Base-by-base conservation (phyloP, 1,140 invertebrate genomes). In the Drosophila repletoides region DNA sequence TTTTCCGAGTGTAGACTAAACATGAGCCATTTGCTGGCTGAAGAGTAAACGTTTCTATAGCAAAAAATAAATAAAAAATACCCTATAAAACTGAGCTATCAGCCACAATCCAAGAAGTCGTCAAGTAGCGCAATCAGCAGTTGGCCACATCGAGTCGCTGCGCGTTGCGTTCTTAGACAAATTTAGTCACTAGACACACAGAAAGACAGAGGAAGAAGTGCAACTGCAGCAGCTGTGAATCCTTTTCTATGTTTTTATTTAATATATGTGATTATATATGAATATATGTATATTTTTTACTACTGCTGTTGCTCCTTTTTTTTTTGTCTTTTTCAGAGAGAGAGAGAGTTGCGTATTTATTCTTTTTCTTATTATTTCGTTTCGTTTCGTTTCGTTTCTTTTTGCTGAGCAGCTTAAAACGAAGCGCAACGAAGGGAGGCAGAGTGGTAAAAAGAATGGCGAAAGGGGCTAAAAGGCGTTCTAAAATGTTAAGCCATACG, bases 401-500 rank as follows among this genome's bases (percentile, higher is more conserved):
- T 65, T 65, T 46, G 29, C 58, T 34, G 21, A 55, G 46, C 61
- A 69, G 56, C 45, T 70, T 52, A 67, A 76, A 69, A 66, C 21
- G 45, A 31, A n/a, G n/a, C 33, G 34, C 6, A 19, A 12, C 10
- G 22, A 53, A 53, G 21, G 22, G 19, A 24, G 14, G 10, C 40
- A n/a, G 12, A 22, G 24, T 33, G 7, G n/a, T n/a, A n/a, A n/a
- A n/a, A n/a, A 12, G 33, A n/a, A 40, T 41, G 51, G 38, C 48
- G 43, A 61, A 40, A 45, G 61, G 43, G 68, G 60, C 66, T 65
- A 73, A 79, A 73, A 79, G 58, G 55, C 70, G 55, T 61, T 46
- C 67, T 51, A 72, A 56, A 69, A 72, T 77, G 77, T 77, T 83
- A 83, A 83, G 79, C 79, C 77, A 84, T 61, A 84, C 77, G 77